Evolutionary conservation across 2,888 invertebrate genomes (phyloP), one percentile per base, ranked within the genome.

Genomic region (Heliconius hortense): DNA sequence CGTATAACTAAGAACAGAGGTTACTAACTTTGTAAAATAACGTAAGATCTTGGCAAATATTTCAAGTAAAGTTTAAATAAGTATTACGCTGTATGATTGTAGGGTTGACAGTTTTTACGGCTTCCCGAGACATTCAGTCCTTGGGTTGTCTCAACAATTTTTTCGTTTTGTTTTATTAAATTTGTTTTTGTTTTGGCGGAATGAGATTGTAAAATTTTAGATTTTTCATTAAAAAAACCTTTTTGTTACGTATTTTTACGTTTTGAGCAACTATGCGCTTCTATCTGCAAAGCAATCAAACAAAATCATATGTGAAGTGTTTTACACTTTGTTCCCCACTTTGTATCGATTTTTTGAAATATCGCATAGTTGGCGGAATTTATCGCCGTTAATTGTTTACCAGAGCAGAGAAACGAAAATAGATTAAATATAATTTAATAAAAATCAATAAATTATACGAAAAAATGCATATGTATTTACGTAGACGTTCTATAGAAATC

Each of bases 41-140:
- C 64, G 35, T 60, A 66, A 70, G 66, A 70, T 70, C 60, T 66
- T 73, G 53, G 59, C n/a, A 76, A 73, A 70, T 73, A 73, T 48
- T 68, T 43, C 26, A 15, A 64, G 63, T 43, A 35, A 73, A 73
- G 56, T 64, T 69, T 66, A 59, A 59, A 73, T 70, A 70, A 66
- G 70, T 73, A 64, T 64, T 56, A 76, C 26, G 48, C 31, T 59
- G 69, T 56, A 66, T 64, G 39, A 35, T 28, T 66, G 68, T 72
- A 60, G 72, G 62, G 68, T 48, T 53, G 48, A 68, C 72, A 76
- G 39, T 39, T 67, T 43, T 68, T 76, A 24, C 10, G 68, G 67
- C 35, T 76, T 76, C 68, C 4, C 13, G 35, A 35, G 76, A 76
- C 53, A 62, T 18, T 21, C 56, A 1, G 56, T 72, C 31, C 31